Conservation (phyloP, 2,113 vertebrate genomes). For the Strigops habroptila region DNA sequence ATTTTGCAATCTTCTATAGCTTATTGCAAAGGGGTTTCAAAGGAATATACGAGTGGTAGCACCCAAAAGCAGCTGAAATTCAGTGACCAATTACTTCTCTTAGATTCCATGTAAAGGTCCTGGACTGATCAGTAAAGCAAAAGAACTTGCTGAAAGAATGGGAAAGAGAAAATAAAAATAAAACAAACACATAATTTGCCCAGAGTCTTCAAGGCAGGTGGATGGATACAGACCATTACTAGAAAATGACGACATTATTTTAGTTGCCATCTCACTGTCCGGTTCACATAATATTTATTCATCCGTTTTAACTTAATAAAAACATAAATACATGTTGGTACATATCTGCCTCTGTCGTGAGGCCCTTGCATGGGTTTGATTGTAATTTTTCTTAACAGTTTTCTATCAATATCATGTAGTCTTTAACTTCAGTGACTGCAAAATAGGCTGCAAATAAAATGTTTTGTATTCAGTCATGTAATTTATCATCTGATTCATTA, state of each 20-base stretch:
- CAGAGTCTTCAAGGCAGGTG: neutral
- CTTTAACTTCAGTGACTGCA: neutral
- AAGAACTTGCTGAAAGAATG: neutral
- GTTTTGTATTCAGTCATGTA: neutral
- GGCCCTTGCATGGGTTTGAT: neutral
- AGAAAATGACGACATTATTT: neutral
- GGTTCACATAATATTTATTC: neutral
- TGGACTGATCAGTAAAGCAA: neutral
- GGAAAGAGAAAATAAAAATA: neutral
- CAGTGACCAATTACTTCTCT: neutral
- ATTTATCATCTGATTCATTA: conserved; percentile 7
- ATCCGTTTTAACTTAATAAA: neutral
- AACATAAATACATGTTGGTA: neutral
- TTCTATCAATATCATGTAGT: neutral
- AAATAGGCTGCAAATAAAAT: neutral
- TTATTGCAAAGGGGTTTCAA: neutral
- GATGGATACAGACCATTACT: neutral
- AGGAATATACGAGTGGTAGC: neutral
- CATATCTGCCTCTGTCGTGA: neutral
- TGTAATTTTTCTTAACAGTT: neutral
- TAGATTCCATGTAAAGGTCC: neutral
- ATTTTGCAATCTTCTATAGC: neutral
- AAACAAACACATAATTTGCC: neutral
- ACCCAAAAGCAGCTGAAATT: neutral
- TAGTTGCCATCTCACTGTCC: neutral